These are phyloP conservation scores for Amblyopsis hoosieri DNA, from an alignment of 2,797 vertebrate species.

Conservation along the genomic window DNA sequence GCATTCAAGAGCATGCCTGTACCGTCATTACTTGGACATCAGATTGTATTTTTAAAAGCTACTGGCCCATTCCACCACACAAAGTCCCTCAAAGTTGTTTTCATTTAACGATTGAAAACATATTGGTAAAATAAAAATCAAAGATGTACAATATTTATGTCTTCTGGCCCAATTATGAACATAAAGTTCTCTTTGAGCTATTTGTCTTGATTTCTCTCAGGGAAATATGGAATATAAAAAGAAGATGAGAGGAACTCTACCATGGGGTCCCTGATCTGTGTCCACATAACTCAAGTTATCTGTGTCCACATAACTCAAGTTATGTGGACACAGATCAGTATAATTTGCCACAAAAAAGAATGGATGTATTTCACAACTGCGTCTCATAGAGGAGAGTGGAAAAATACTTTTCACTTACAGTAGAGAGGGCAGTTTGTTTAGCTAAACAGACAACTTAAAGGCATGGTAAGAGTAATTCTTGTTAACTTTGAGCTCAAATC, in stretches of 20 bases:
- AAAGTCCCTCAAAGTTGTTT: conserved; percentile 47
- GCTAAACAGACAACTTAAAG: too few species aligned
- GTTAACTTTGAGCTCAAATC: too few species aligned
- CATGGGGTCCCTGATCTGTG: conserved; percentile 56
- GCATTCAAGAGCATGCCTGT: neutral
- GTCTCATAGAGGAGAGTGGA: conserved; percentile 36
- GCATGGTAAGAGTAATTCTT: too few species aligned
- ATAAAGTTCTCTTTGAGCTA: conserved; percentile 46
- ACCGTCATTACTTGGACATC: conserved; percentile 48
- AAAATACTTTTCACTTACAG: conserved; percentile 31
- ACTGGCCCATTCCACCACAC: conserved; percentile 23
- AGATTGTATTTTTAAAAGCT: conserved; percentile 43
- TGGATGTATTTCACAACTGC: conserved; percentile 42
- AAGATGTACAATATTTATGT: conserved; percentile 48
- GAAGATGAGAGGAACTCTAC: conserved; percentile 29
- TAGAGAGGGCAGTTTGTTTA: conserved; percentile 4
- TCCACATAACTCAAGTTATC: conserved; percentile 60
- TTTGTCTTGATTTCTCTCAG: conserved; percentile 32
- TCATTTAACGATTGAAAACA: conserved; percentile 46
- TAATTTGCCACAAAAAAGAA: conserved; percentile 62
- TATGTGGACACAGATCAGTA: conserved; percentile 41
- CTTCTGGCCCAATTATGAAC: conserved; percentile 41
- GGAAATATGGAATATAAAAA: conserved; percentile 33
- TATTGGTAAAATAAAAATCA: conserved; percentile 63
- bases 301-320: conserved; percentile 65